These are phyloP conservation scores for Acromyrmex charruanus DNA, from an alignment of 1,140 invertebrate species.

Conservation along the genomic window DNA sequence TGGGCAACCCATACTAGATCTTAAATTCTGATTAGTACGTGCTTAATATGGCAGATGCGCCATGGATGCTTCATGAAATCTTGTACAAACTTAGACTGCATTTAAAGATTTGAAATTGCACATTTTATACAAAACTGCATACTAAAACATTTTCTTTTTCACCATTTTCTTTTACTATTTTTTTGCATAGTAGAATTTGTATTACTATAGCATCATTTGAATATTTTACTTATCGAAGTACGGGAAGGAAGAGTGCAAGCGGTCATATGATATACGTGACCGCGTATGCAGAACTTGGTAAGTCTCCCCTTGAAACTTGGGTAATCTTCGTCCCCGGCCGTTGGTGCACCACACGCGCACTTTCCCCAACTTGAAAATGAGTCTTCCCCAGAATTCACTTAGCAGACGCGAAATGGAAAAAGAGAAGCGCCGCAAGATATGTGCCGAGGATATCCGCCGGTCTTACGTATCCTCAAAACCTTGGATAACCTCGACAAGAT, in stretches of 20 bases:
- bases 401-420: slow-evolving; percentile 39
- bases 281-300: slow-evolving; percentile 57
- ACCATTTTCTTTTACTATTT: neutral
- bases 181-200: neutral
- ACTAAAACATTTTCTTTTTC: neutral
- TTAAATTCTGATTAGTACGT: slow-evolving; percentile 18
- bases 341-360: slow-evolving; percentile 41
- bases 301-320: slow-evolving; percentile 55
- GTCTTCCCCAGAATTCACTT: slow-evolving; percentile 55
- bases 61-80: neutral
- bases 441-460: neutral
- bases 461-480: slow-evolving; percentile 6
- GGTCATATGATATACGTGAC: slow-evolving; percentile 44
- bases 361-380: slow-evolving; percentile 59
- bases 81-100: neutral
- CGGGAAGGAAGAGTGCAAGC: neutral
- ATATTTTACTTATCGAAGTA: slow-evolving; percentile 55
- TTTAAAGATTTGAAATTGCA: neutral
- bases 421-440: slow-evolving; percentile 40
- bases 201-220: slow-evolving; percentile 37
- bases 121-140: neutral
- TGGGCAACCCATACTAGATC: neutral
- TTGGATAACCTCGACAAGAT: neutral
- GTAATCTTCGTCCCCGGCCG: slow-evolving; percentile 53
- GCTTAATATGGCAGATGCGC: slow-evolving; percentile 17